Evolutionary conservation across 1,140 invertebrate species (phyloP).

Genomic region (Pissodes strobi): DNA sequence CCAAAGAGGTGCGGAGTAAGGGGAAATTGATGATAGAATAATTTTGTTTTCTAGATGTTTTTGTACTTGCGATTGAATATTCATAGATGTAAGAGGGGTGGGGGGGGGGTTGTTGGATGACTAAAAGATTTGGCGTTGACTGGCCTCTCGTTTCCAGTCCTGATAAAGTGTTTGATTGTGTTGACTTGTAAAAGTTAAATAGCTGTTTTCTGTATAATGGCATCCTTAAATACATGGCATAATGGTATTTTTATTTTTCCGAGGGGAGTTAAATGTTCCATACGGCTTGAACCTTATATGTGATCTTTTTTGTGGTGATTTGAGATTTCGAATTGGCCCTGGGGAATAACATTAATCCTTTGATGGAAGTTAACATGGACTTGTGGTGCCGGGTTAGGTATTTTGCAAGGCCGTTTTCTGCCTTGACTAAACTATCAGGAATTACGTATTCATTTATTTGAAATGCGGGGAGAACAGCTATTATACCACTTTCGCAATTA

Average conservation of each 20-base stretch:
- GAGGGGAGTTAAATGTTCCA: constrained; percentile 1
- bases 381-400: no score
- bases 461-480: background rate
- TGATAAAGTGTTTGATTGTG: constrained; percentile 1
- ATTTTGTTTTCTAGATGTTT: no score
- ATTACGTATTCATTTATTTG: background rate
- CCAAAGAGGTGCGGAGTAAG: no score
- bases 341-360: no score
- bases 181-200: constrained; percentile 9
- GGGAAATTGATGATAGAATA: constrained; percentile 44
- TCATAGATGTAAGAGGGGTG: no score
- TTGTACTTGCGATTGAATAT: constrained; percentile 41
- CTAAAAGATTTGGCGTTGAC: constrained; percentile 41
- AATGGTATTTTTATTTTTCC: background rate
- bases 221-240: no score
- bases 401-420: no score
- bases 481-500: background rate
- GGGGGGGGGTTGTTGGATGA: no score
- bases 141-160: background rate
- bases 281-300: background rate
- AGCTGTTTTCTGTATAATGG: constrained; percentile 1
- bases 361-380: no score
- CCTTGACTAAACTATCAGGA: no score
- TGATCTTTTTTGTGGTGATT: no score
- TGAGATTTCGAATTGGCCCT: no score